Conservation (phyloP, 2,113 vertebrate genomes). For the Phycodurus eques region DNA sequence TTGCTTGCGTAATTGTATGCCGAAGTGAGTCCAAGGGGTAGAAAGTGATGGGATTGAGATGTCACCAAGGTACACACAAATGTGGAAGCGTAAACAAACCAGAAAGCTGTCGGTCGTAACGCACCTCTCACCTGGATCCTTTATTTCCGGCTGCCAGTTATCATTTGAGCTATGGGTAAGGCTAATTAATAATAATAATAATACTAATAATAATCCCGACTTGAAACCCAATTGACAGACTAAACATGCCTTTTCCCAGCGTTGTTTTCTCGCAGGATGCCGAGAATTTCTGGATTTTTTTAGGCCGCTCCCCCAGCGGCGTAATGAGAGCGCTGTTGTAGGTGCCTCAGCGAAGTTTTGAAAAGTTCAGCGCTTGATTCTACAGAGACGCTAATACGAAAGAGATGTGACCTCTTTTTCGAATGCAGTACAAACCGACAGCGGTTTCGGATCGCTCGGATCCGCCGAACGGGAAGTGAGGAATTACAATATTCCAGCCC, state of each 20-base stretch:
- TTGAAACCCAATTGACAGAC: neutral
- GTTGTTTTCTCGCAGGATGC: neutral
- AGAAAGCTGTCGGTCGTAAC: neutral
- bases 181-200: neutral
- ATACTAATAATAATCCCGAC: neutral
- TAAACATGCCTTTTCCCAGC: neutral
- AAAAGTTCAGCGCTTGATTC: neutral
- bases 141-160: neutral
- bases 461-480: neutral
- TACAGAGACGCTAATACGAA: neutral
- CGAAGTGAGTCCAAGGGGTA: neutral
- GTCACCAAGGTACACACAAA: neutral
- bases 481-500: neutral
- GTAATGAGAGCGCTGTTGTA: neutral
- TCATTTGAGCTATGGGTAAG: neutral
- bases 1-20: neutral
- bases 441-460: neutral
- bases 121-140: neutral
- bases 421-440: neutral
- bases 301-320: neutral
- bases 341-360: neutral
- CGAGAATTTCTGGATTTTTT: neutral
- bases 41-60: neutral
- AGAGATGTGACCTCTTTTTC: constrained; percentile 1
- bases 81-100: neutral